Base-by-base conservation (phyloP, 2,888 invertebrate genomes). In the Brachyptera putata region DNA sequence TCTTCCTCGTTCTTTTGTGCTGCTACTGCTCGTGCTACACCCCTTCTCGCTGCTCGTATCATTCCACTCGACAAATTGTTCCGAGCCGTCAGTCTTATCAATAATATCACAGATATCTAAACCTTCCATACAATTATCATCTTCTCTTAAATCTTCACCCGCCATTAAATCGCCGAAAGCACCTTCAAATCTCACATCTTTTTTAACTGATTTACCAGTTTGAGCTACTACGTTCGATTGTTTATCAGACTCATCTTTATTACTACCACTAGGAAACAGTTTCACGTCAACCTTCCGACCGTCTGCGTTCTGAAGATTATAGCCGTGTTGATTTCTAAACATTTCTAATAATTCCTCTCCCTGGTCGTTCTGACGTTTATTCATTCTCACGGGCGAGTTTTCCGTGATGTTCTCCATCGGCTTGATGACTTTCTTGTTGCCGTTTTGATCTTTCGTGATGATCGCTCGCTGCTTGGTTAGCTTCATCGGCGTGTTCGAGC, bases 1-100 rank as follows among this genome's bases (percentile, higher is more conserved):
- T 64, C 82, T 81, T 1, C 84, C 85, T 26, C 80, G 72, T 48
- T 74, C 74, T 59, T 72, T 72, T 34, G 68, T 65, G 3, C 53
- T 9, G 9, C 16, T 21, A 5, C 16, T 5, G 41, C 41, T 41
- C n/a, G n/a, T n/a, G n/a, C n/a, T n/a, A n/a, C n/a, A n/a, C 2
- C 43, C 43, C 43, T 43, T 43, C 43, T 43, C 43, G 18, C 43
- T 43, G 34, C 53, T 22, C 16, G 34, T 18, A 22, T 34, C 22
- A n/a, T n/a, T 37, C 39, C 39, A 37, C 3, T 37, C 39, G 13
- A n/a, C 39, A 16, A n/a, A 37, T 4, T 37, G 39, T n/a, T n/a
- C n/a, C 18, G 16, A n/a, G 30, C 13, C 2, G 14, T 30, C 30
- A n/a, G 50, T 50, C 50, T 50, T 50, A 34, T 50, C 50, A n/a